A percentile compares a stretch with the other conserved stretches of the same genome.
Conservation (phyloP, 2,888 invertebrate genomes). For the Malthinus seriepunctatus region DNA sequence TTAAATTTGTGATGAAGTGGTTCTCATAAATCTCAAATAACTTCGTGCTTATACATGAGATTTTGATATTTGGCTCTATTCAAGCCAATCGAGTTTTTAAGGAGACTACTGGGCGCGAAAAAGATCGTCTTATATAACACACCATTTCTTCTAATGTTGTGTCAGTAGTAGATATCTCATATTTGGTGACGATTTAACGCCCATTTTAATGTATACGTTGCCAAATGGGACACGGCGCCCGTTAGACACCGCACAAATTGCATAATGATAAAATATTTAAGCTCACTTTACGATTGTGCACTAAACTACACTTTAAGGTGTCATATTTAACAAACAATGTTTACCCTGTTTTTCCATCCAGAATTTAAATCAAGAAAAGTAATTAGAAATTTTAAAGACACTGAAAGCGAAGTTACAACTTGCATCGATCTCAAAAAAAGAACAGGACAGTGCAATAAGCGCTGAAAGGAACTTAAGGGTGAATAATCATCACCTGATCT, state of each 20-base stretch:
- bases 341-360: no score
- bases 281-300: background rate
- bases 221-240: slow-evolving; percentile 20
- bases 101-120: slow-evolving; percentile 17
- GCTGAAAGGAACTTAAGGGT: no score
- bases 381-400: no score
- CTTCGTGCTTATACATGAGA: slow-evolving; percentile 45
- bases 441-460: no score
- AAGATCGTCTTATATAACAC: slow-evolving; percentile 34
- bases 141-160: slow-evolving; percentile 34
- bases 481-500: no score
- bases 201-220: slow-evolving; percentile 37
- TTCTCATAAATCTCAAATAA: slow-evolving; percentile 42
- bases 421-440: no score
- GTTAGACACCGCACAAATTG: slow-evolving; percentile 2
- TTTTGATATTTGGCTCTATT: slow-evolving; percentile 44
- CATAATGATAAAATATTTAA: slow-evolving; percentile 12
- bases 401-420: no score
- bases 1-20: slow-evolving; percentile 41
- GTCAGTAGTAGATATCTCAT: slow-evolving; percentile 31
- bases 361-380: no score
- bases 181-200: slow-evolving; percentile 40
- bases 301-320: background rate
- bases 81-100: slow-evolving; percentile 34
- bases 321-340: no score